Conservation (phyloP, 2,113 vertebrate genomes). For the Phycodurus eques region DNA sequence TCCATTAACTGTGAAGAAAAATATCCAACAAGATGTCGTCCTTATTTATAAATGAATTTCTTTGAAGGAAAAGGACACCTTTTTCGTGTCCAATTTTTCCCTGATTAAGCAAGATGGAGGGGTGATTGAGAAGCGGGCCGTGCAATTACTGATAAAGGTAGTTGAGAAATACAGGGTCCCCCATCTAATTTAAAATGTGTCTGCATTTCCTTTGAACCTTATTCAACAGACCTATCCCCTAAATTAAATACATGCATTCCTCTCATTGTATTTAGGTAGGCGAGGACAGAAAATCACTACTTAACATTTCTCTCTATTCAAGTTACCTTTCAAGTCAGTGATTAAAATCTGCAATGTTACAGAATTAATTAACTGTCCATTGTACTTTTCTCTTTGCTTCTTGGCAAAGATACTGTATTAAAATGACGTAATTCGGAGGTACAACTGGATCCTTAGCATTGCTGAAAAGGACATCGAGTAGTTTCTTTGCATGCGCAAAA, state of each 20-base stretch:
- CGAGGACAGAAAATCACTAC: constrained; percentile 44
- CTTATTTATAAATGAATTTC: constrained; percentile 53
- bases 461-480: not conserved
- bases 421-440: not conserved
- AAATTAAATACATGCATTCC: constrained; percentile 54
- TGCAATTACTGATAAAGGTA: constrained; percentile 71
- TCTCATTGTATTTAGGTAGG: constrained; percentile 47
- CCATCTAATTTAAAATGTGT: constrained; percentile 62
- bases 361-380: constrained; percentile 21
- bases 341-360: constrained; percentile 69
- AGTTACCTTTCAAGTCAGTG: constrained; percentile 58
- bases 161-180: constrained; percentile 45
- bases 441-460: not conserved
- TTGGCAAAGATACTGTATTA: not conserved
- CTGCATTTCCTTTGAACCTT: constrained; percentile 53
- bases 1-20: constrained; percentile 15
- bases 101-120: constrained; percentile 62
- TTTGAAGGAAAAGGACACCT: constrained; percentile 59
- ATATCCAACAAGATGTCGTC: constrained; percentile 15
- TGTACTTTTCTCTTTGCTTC: not conserved
- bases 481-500: not conserved
- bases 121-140: constrained; percentile 63
- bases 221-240: constrained; percentile 31
- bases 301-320: constrained; percentile 41
- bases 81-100: constrained; percentile 56